Percentiles rank a stretch among this genome's conserved stretches.
Conservation (phyloP, 2,797 vertebrate genomes). For the Pipistrellus kuhlii region DNA sequence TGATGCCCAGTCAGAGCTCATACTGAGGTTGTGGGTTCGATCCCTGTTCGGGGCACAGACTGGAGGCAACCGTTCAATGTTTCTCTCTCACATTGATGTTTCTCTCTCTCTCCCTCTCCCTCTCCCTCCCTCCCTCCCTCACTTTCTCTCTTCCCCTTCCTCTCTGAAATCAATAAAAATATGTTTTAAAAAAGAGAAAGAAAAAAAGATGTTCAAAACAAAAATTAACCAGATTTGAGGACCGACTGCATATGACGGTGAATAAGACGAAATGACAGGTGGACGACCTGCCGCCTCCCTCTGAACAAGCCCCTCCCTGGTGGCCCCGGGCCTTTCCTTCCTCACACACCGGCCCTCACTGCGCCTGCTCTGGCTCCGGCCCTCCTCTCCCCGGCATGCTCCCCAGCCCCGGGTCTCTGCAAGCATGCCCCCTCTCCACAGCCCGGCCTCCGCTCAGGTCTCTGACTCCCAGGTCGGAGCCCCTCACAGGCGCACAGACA, state of each 20-base stretch:
- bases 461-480: no score
- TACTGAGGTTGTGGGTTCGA: neutral
- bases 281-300: neutral
- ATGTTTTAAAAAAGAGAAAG: no score
- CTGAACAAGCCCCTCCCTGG: neutral
- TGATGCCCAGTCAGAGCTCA: neutral
- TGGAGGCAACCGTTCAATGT: neutral
- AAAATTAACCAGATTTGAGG: neutral
- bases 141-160: no score
- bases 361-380: neutral
- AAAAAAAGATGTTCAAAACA: neutral
- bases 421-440: no score
- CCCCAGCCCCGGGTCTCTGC: no score
- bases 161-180: neutral
- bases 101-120: neutral
- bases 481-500: no score
- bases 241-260: neutral
- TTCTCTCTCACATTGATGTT: neutral
- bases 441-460: no score
- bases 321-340: neutral
- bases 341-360: no score
- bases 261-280: neutral
- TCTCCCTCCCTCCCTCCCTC: neutral
- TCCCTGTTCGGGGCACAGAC: neutral
- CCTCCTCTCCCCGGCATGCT: neutral